Evolutionary conservation across 2,797 vertebrate genomes (phyloP), one percentile per base, ranked within the genome.

Genomic region (Sciurus vulgaris): DNA sequence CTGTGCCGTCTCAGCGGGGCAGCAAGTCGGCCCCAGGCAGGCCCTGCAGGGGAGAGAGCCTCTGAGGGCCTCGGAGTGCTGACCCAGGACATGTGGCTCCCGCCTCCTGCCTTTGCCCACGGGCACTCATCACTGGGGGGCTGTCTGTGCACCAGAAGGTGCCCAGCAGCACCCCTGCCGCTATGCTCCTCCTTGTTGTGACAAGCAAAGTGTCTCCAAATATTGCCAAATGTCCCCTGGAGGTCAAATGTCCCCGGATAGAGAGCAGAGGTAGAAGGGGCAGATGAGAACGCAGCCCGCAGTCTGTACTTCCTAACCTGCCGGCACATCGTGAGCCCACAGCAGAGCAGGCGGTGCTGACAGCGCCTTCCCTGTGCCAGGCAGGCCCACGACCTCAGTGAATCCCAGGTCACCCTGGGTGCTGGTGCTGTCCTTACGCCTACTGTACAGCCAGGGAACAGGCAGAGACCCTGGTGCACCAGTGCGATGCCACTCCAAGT

Each of bases 1-100:
- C 10, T 24, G 11, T 2, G 0, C 6, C 51, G 0, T 4, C 26
- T 44, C 59, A 3, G 12, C 14, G 51, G 59, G 84, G 28, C 1
- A 7, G 54, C 6, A 69, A 56, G 56, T 13, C 33, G 65, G 65
- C 30, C 51, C 14, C 15, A 65, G 74, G 51, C 24, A 20, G 73
- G 78, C 0, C 51, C 63, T 14, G 1, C 24, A 15, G 12, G 17
- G 38, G 2, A 70, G 10, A 24, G 47, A 35, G 51, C 26, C 73
- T 4, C 1, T 3, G 54, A 11, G 11, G 63, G 70, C 15, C 11
- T 35, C 13, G 12, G 63, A 51, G n/a, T 78, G 33, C 81, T 65
- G 17, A 0, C 0, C 28, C 0, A 63, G 35, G 41, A 63, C 35
- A 22, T 5, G 24, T n/a, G 44, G 24, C 84, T 44, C 26, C 44